Conservation (phyloP, 2,113 vertebrate species). For the Malaclemys terrapin region DNA sequence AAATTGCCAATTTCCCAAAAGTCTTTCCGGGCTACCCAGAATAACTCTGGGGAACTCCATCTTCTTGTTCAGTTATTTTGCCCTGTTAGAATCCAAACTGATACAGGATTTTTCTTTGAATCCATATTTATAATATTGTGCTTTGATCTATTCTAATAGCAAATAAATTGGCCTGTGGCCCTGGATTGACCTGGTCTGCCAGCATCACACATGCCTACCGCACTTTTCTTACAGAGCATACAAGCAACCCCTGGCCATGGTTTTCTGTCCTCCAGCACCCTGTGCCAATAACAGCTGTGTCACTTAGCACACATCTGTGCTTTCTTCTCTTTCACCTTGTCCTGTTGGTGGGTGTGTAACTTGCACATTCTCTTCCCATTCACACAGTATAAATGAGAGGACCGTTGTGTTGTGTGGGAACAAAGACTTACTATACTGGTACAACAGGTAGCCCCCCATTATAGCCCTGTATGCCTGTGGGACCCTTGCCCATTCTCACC, state of each 20-base stretch:
- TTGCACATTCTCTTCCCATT: conserved; percentile 12
- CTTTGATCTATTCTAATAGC: not conserved
- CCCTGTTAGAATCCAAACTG: not conserved
- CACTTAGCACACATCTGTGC: not conserved
- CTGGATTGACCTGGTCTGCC: too few species aligned
- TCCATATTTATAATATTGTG: not conserved
- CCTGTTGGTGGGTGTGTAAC: not conserved
- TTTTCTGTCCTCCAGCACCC: accelerated
- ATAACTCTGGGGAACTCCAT: not conserved
- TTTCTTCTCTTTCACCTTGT: not conserved
- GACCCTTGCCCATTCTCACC: not conserved
- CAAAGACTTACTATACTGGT: not conserved
- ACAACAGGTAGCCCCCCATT: not conserved
- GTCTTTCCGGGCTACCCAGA: not conserved
- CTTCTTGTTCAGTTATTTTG: not conserved
- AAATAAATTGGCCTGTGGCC: not conserved
- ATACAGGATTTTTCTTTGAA: not conserved
- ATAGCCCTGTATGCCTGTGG: not conserved
- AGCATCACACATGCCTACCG: not conserved
- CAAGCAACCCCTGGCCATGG: not conserved
- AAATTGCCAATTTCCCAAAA: not conserved
- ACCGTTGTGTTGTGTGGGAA: not conserved
- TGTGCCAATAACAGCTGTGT: not conserved
- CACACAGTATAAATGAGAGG: not conserved
- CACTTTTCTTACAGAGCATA: not conserved